Percentiles rank a stretch among this genome's conserved stretches.
Conservation (phyloP, 2,888 invertebrate genomes). For the Caenorhabditis sulstoni region DNA sequence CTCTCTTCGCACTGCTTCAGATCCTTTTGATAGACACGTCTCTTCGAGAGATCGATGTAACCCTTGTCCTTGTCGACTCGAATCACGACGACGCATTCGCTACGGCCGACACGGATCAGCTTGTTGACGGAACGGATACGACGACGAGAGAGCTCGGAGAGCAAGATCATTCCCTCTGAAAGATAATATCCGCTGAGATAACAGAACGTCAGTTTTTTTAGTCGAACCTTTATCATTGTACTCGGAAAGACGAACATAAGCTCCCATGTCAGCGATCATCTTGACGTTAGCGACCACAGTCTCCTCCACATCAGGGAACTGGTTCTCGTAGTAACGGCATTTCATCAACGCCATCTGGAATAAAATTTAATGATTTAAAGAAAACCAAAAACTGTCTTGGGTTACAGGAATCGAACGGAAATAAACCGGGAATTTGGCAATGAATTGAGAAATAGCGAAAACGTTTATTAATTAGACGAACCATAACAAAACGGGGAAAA, state of each 20-base stretch:
- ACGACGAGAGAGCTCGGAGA: conserved; percentile 96
- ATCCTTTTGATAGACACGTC: conserved; percentile 97
- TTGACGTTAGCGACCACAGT: conserved; percentile 93
- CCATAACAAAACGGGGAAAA: conserved; percentile 34
- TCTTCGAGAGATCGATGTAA: conserved; percentile 99
- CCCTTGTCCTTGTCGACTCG: conserved; percentile 99
- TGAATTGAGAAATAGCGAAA: background rate
- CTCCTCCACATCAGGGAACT: conserved; percentile 98
- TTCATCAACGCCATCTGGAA: conserved; percentile 90
- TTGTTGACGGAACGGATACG: conserved; percentile 99
- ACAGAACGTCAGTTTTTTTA: background rate
- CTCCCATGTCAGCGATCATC: conserved; percentile 99
- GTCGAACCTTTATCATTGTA: conserved; percentile 93
- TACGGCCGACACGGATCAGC: conserved; percentile 97
- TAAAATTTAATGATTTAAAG: background rate
- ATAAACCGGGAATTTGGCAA: background rate
- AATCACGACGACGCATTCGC: conserved; percentile 98
- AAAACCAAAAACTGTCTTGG: background rate
- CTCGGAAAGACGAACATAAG: conserved; percentile 96
- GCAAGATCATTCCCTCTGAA: conserved; percentile 90
- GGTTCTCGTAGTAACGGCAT: conserved; percentile 97
- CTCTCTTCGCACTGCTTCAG: conserved; percentile 98
- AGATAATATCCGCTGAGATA: background rate
- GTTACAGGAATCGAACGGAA: background rate
- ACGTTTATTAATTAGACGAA: conserved; percentile 34